These are phyloP conservation scores for Acanthococcus lagerstroemiae DNA, from an alignment of 2,888 invertebrate species.

Conservation along the genomic window DNA sequence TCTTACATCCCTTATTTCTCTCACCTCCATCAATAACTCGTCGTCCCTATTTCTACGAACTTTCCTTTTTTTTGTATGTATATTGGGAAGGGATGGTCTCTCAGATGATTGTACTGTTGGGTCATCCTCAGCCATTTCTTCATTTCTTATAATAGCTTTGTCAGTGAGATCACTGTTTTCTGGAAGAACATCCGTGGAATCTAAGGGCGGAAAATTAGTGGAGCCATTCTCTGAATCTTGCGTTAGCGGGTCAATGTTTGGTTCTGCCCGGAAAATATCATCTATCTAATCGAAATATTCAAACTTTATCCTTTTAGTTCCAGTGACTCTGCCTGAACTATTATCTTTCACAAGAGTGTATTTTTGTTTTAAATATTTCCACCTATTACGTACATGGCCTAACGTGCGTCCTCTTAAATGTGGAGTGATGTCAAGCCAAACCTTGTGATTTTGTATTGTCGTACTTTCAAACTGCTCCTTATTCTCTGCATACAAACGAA, in stretches of 20 bases:
- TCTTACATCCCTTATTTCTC: neutral
- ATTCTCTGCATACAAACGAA: neutral
- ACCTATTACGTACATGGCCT: neutral
- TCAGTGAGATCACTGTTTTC: neutral
- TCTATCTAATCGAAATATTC: neutral
- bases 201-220: neutral
- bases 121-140: no score
- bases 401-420: neutral
- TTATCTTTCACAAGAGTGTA: neutral
- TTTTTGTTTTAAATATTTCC: neutral
- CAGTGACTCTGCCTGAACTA: neutral
- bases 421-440: neutral
- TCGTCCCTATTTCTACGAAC: neutral
- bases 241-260: neutral
- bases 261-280: neutral
- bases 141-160: no score
- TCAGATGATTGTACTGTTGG: no score
- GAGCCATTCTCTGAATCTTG: neutral
- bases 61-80: neutral
- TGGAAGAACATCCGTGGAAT: neutral
- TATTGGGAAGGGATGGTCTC: neutral
- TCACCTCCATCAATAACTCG: neutral
- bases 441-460: neutral
- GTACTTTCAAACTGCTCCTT: neutral
- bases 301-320: neutral